Evolutionary conservation across 2,888 invertebrate genomes (phyloP).

Genomic region (Drosophila anomalata): DNA sequence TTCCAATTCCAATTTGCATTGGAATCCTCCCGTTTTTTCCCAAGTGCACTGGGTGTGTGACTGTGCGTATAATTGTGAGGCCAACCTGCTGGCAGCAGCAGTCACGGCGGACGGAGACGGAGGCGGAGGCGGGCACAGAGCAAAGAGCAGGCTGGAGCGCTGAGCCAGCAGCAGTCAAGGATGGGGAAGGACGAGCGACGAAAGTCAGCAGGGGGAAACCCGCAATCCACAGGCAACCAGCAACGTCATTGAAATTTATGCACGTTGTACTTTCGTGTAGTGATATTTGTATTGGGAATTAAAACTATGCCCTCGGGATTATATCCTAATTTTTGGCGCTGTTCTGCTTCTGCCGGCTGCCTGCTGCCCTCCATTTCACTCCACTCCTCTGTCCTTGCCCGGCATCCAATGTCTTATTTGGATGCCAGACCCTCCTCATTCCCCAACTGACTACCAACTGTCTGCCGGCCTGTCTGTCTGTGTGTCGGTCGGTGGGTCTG

Average conservation of each 20-base stretch:
- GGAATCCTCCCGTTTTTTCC: neutral
- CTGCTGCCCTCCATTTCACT: neutral
- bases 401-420: slow-evolving; percentile 35
- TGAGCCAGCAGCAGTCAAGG: slow-evolving; percentile 48
- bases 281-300: slow-evolving; percentile 80
- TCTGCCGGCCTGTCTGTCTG: neutral
- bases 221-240: slow-evolving; percentile 43
- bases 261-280: slow-evolving; percentile 78
- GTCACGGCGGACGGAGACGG: neutral
- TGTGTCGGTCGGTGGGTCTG: slow-evolving; percentile 1
- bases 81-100: slow-evolving; percentile 42
- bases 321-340: slow-evolving; percentile 75
- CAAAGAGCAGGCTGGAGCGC: slow-evolving; percentile 50
- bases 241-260: slow-evolving; percentile 79
- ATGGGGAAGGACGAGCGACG: neutral
- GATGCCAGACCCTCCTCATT: slow-evolving; percentile 3
- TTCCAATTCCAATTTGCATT: neutral
- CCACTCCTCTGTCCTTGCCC: neutral
- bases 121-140: slow-evolving; percentile 18
- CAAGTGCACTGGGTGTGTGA: slow-evolving; percentile 52
- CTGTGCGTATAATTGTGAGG: slow-evolving; percentile 74
- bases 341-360: slow-evolving; percentile 22
- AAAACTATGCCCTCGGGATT: slow-evolving; percentile 78
- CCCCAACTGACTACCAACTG: neutral
- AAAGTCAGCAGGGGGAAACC: slow-evolving; percentile 16